Conservation (phyloP, 2,113 vertebrate genomes). For the Columba livia region DNA sequence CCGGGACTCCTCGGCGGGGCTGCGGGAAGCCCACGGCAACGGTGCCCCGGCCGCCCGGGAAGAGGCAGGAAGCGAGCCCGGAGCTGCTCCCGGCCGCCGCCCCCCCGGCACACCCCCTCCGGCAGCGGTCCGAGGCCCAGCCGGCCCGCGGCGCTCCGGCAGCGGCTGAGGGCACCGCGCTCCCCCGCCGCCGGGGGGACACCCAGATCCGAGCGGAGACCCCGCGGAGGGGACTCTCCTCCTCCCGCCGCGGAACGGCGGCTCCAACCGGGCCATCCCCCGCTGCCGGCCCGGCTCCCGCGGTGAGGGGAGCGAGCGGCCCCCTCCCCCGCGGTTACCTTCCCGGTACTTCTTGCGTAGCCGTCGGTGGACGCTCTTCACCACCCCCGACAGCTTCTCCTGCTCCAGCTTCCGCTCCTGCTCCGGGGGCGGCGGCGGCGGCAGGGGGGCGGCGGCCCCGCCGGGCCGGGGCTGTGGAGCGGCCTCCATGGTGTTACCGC, state of each 20-base stretch:
- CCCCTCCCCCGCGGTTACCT: constrained; percentile 76
- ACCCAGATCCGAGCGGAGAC: background rate
- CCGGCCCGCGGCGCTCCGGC: background rate
- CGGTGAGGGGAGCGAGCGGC: background rate
- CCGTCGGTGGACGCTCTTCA: constrained; percentile 93
- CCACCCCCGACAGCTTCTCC: constrained; percentile 93
- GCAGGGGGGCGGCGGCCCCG: background rate
- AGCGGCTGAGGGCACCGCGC: background rate
- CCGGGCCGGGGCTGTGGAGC: background rate
- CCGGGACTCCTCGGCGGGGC: background rate
- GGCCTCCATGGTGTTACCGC: background rate
- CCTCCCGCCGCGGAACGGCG: background rate
- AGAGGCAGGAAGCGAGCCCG: background rate
- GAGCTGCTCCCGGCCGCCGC: background rate
- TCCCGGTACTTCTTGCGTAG: constrained; percentile 96
- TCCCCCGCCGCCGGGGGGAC: background rate
- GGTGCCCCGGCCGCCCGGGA: background rate
- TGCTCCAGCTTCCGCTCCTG: constrained; percentile 83
- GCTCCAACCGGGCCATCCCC: background rate
- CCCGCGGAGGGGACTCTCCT: background rate
- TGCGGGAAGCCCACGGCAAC: background rate
- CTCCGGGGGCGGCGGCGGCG: constrained; percentile 46
- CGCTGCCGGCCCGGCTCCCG: background rate
- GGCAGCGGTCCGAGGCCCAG: background rate
- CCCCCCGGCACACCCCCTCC: background rate